These are phyloP conservation scores for Parauchenoglanis ngamensis DNA, from an alignment of 2,797 vertebrate genomes.

Conservation along the genomic window DNA sequence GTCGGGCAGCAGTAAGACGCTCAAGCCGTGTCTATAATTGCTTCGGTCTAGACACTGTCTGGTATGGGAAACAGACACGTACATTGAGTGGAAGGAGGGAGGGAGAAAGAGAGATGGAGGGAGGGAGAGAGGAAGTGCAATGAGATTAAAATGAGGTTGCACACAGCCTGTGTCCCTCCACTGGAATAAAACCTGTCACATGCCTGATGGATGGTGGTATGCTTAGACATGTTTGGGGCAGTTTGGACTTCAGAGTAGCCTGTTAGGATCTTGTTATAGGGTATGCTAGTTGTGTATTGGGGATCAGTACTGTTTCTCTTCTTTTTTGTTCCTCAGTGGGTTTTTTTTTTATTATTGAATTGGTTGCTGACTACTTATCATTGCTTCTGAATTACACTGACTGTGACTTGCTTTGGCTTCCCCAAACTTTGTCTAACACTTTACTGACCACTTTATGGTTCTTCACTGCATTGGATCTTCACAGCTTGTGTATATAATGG, in stretches of 20 bases:
- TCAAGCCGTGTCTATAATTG: constrained; percentile 82
- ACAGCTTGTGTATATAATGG: not conserved
- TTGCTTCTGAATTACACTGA: constrained; percentile 2
- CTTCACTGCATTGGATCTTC: constrained; percentile 2
- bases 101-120: not conserved
- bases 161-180: constrained; percentile 47
- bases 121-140: constrained; percentile 44
- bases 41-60: constrained; percentile 90
- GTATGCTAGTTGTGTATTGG: not conserved
- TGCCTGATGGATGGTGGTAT: constrained; percentile 54
- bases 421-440: not conserved
- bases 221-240: constrained; percentile 41
- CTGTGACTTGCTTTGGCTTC: not conserved
- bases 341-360: not conserved
- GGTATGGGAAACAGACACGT: constrained; percentile 73
- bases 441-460: constrained; percentile 5
- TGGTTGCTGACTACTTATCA: not conserved
- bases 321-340: not conserved
- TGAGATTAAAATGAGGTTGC: constrained; percentile 59
- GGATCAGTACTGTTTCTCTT: not conserved
- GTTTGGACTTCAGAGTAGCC: constrained; percentile 27
- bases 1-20: constrained; percentile 56
- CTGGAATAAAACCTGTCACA: constrained; percentile 56
- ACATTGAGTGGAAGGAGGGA: constrained; percentile 49
- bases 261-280: constrained; percentile 5